Percentiles rank a stretch among this genome's conserved stretches.
Evolutionary conservation across 2,113 vertebrate genomes (phyloP).

Genomic region (Phyllostomus discolor): DNA sequence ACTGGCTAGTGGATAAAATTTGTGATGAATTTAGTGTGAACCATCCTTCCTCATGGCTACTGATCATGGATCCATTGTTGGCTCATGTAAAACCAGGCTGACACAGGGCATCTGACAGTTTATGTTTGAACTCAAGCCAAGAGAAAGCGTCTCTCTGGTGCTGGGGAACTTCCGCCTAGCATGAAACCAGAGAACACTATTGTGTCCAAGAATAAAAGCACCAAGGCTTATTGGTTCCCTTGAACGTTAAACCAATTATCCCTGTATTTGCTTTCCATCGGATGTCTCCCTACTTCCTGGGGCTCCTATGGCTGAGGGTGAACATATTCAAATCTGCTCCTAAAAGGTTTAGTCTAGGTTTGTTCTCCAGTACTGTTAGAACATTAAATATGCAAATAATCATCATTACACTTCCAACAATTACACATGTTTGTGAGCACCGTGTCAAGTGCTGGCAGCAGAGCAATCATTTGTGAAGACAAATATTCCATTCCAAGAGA

Average conservation of each 20-base stretch:
- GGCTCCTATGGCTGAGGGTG: slow-evolving; percentile 77
- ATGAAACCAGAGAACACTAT: not conserved
- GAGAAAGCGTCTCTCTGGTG: slow-evolving; percentile 40
- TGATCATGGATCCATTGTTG: slow-evolving; percentile 12
- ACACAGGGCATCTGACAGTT: slow-evolving; percentile 35
- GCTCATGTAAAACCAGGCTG: slow-evolving; percentile 46
- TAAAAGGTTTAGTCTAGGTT: slow-evolving; percentile 85
- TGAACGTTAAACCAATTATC: slow-evolving; percentile 56
- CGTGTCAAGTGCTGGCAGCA: slow-evolving; percentile 88
- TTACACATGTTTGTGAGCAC: slow-evolving; percentile 89
- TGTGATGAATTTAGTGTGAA: not conserved
- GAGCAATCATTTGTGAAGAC: slow-evolving; percentile 88
- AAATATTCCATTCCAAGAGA: slow-evolving; percentile 96
- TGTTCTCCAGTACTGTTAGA: slow-evolving; percentile 86
- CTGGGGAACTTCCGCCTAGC: slow-evolving; percentile 42
- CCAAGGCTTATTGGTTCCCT: not conserved
- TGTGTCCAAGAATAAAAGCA: slow-evolving; percentile 13
- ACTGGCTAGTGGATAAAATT: not conserved
- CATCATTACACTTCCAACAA: slow-evolving; percentile 90
- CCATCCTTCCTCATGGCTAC: not conserved
- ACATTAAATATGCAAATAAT: slow-evolving; percentile 92
- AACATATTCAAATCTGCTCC: slow-evolving; percentile 82
- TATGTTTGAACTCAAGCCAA: slow-evolving; percentile 46
- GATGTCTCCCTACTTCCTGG: slow-evolving; percentile 74
- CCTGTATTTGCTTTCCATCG: slow-evolving; percentile 53